Conservation (phyloP, 2,113 vertebrate species). For the Corythoichthys haematopterus region DNA sequence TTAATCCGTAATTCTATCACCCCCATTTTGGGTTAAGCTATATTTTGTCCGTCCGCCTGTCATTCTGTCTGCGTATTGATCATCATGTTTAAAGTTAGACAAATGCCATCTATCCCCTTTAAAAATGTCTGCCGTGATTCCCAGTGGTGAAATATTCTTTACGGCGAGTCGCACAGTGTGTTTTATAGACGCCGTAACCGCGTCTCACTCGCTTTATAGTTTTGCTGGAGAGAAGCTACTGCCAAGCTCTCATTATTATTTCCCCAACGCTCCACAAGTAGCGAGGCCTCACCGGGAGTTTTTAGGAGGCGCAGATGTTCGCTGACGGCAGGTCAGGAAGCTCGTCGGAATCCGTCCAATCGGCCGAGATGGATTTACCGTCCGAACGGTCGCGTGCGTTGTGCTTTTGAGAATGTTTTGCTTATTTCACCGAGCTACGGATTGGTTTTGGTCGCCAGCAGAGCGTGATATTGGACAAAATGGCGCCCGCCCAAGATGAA, state of each 20-base stretch:
- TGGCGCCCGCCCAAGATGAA: too few species aligned
- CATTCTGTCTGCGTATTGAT: constrained; percentile 15
- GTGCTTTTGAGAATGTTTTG: background rate
- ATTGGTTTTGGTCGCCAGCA: background rate
- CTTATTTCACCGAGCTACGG: background rate
- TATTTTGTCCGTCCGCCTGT: too few species aligned
- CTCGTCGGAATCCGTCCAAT: constrained; percentile 1
- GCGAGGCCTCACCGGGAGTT: constrained; percentile 19
- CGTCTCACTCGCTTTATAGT: constrained; percentile 61
- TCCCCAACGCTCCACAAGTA: constrained; percentile 16
- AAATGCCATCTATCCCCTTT: constrained; percentile 53
- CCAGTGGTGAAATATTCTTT: constrained; percentile 59
- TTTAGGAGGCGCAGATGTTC: constrained; percentile 35
- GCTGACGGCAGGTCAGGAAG: constrained; percentile 13
- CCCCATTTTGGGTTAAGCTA: too few species aligned
- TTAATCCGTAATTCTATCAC: background rate
- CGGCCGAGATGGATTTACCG: background rate
- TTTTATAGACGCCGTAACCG: constrained; percentile 66
- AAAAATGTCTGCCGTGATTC: constrained; percentile 55
- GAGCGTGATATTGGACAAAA: too few species aligned
- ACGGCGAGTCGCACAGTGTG: constrained; percentile 46
- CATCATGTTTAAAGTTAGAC: constrained; percentile 32
- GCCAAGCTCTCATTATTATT: constrained; percentile 26
- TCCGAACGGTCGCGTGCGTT: background rate
- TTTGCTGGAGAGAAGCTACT: constrained; percentile 43